Conservation (phyloP, 2,113 vertebrate species). For the Mus spicilegus region DNA sequence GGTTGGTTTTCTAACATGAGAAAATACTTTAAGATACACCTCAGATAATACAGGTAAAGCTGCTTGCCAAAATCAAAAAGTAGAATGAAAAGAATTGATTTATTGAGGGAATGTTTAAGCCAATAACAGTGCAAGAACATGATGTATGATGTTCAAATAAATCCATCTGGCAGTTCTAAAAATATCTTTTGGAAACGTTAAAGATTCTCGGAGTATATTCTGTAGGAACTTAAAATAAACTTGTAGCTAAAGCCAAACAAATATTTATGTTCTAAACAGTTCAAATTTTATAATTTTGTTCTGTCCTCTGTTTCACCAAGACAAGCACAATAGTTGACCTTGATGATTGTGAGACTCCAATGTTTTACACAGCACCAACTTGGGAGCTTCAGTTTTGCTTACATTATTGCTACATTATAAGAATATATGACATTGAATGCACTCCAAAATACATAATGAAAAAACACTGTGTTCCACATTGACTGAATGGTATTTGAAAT, state of each 20-base stretch:
- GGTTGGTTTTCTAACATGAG: not conserved
- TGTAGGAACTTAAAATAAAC: not conserved
- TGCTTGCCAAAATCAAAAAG: not conserved
- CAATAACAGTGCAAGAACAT: not conserved
- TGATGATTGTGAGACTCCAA: not conserved
- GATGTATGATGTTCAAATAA: not conserved
- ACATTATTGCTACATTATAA: not conserved
- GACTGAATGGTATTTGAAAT: not conserved
- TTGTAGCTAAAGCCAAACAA: not conserved
- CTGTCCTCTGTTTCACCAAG: not conserved
- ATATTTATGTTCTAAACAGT: not conserved
- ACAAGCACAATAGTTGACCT: not conserved
- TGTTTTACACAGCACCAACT: not conserved
- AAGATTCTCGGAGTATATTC: not conserved
- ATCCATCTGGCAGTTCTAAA: conserved; percentile 29
- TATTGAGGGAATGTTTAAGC: not conserved
- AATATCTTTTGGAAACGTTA: conserved; percentile 24
- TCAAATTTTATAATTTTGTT: not conserved
- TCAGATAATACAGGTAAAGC: not conserved
- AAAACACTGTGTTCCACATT: not conserved
- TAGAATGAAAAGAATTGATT: conserved; percentile 16
- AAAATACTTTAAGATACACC: not conserved
- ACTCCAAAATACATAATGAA: not conserved
- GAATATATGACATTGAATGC: not conserved
- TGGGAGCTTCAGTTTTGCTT: not conserved